phyloP scores from a whole-genome alignment of 2,797 vertebrate species.

The Stomatorhinus walkeri region DNA sequence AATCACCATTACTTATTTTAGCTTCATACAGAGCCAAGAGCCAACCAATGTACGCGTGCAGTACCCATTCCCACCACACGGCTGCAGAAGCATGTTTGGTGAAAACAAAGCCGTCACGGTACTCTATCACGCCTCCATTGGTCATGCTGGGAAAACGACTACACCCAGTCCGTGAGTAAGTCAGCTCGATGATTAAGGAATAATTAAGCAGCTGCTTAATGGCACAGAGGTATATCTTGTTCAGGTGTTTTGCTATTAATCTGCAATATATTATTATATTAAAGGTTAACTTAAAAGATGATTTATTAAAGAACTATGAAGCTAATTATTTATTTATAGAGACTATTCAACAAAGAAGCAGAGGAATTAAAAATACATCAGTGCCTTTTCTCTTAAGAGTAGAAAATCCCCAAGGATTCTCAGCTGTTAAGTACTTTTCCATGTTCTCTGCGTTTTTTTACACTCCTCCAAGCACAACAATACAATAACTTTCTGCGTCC shows the following conservation, averaged over 20 bases:
- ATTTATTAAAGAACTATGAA: background rate
- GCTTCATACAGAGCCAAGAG: background rate
- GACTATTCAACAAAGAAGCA: background rate
- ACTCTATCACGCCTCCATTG: background rate
- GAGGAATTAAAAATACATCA: background rate
- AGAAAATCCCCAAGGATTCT: background rate
- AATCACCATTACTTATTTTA: background rate
- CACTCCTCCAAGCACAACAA: background rate
- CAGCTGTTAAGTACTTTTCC: background rate
- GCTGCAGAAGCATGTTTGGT: conserved; percentile 51
- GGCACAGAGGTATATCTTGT: background rate
- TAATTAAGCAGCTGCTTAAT: background rate
- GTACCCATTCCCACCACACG: conserved; percentile 43
- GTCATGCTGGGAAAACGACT: background rate
- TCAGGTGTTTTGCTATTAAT: background rate
- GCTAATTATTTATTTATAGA: background rate
- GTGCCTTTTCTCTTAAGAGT: background rate
- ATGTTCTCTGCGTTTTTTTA: background rate
- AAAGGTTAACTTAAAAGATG: background rate
- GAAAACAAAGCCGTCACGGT: conserved; percentile 20
- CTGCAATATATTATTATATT: background rate
- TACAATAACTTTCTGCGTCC: background rate
- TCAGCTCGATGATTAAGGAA: background rate
- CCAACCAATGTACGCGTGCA: background rate
- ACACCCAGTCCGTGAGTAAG: background rate